Percentiles rank a stretch among this genome's conserved stretches.
Evolutionary conservation across 2,113 vertebrate species (phyloP).

Genomic region (Vicugna pacos): DNA sequence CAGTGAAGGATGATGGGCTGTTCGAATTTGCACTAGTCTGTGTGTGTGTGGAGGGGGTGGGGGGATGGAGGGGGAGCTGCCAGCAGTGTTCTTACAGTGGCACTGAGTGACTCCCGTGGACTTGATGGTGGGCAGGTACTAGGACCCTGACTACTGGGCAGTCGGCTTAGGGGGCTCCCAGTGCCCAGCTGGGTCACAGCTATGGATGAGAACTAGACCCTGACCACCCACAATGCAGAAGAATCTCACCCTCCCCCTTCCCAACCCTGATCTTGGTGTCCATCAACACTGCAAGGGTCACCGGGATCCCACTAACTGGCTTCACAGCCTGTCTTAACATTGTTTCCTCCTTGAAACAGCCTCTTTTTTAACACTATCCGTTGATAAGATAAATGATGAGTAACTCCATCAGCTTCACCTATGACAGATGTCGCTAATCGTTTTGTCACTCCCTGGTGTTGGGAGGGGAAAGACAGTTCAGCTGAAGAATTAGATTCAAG

Average conservation of each 20-base stretch:
- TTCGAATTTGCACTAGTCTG: neutral
- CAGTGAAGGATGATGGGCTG: neutral
- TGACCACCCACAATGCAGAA: neutral
- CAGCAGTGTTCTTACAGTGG: neutral
- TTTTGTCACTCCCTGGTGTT: neutral
- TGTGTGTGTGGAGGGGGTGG: neutral
- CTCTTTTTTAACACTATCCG: neutral
- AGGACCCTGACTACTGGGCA: rapidly evolving
- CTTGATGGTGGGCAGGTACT: neutral
- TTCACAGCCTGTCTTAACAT: neutral
- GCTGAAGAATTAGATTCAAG: neutral
- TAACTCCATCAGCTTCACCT: neutral
- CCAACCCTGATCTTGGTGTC: neutral
- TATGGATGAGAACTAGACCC: neutral
- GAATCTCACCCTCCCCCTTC: no score
- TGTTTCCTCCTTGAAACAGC: neutral
- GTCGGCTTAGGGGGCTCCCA: neutral
- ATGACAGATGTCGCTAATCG: neutral
- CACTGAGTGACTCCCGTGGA: neutral
- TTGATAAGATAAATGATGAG: conserved; percentile 10
- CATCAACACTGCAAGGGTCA: neutral
- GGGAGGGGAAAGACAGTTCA: neutral
- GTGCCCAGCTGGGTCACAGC: no score
- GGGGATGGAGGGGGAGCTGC: no score
- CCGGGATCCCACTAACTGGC: neutral